Conservation (phyloP, 2,113 vertebrate species). For the Toxotes jaculatrix region DNA sequence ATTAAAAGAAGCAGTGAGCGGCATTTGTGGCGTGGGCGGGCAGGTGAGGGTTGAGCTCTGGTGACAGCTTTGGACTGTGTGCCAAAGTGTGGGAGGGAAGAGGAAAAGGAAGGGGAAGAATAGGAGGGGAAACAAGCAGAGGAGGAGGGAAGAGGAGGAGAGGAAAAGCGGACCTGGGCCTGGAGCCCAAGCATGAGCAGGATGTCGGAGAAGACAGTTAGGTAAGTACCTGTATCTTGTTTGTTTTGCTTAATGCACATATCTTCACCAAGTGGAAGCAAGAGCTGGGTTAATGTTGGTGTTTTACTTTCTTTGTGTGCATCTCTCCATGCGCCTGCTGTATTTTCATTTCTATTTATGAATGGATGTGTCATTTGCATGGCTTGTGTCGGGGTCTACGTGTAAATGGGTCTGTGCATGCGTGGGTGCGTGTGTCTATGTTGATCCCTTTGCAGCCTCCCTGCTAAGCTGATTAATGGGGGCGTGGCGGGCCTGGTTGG, state of each 20-base stretch:
- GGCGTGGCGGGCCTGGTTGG: constrained; percentile 92
- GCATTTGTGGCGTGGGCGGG: constrained; percentile 12
- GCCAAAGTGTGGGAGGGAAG: constrained; percentile 6
- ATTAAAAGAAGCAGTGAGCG: constrained; percentile 17
- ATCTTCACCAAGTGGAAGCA: constrained; percentile 1
- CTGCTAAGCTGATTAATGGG: constrained; percentile 92
- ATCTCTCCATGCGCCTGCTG: neutral
- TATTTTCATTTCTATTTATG: constrained; percentile 17
- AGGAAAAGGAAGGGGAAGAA: constrained; percentile 26
- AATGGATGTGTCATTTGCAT: constrained; percentile 18
- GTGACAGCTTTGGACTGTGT: constrained; percentile 24
- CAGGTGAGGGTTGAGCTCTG: constrained; percentile 33
- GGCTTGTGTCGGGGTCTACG: neutral
- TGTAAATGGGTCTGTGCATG: constrained; percentile 48
- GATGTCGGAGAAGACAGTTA: constrained; percentile 83
- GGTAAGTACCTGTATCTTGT: constrained; percentile 56
- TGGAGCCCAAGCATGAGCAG: constrained; percentile 65
- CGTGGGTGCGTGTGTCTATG: constrained; percentile 54
- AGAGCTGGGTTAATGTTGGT: constrained; percentile 14
- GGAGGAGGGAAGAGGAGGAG: constrained; percentile 23
- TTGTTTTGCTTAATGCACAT: constrained; percentile 15
- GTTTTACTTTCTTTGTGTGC: neutral
- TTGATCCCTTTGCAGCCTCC: constrained; percentile 81
- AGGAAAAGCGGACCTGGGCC: constrained; percentile 43
- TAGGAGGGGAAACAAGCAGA: constrained; percentile 4